These are phyloP conservation scores for sheep (Ovis aries) DNA, from an alignment of 2,113 vertebrate genomes.

Conservation along the genomic window DNA sequence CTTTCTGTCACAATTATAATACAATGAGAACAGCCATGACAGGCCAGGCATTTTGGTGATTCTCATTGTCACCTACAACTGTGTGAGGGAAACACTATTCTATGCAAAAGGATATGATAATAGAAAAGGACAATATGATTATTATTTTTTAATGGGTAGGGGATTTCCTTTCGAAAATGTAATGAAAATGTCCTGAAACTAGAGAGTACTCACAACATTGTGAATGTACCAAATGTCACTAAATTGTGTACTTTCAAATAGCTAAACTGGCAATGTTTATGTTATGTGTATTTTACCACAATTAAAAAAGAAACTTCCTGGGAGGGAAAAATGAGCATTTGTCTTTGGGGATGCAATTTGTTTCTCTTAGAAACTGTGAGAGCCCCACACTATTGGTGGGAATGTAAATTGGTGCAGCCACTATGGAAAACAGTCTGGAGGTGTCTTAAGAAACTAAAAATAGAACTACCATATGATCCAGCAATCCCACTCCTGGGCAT, in stretches of 20 bases:
- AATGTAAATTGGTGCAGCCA: neutral
- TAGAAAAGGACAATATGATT: constrained; percentile 14
- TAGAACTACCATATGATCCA: neutral
- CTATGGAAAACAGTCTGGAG: neutral
- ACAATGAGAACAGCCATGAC: neutral
- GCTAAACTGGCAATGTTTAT: neutral
- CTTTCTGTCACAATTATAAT: neutral
- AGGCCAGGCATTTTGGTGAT: neutral
- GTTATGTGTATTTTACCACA: neutral
- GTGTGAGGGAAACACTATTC: neutral
- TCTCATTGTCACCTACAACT: neutral
- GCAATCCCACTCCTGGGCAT: neutral
- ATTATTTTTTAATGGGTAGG: neutral
- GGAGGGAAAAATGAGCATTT: neutral
- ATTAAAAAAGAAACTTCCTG: neutral
- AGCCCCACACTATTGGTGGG: neutral
- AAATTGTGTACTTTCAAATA: neutral
- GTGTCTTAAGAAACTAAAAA: neutral
- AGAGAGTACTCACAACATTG: neutral
- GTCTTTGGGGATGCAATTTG: neutral
- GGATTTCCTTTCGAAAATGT: neutral
- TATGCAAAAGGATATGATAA: neutral
- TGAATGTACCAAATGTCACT: neutral
- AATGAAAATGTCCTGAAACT: neutral
- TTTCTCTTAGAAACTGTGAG: neutral